Conservation (phyloP, 1,140 invertebrate genomes). For the Drosophila busckii region DNA sequence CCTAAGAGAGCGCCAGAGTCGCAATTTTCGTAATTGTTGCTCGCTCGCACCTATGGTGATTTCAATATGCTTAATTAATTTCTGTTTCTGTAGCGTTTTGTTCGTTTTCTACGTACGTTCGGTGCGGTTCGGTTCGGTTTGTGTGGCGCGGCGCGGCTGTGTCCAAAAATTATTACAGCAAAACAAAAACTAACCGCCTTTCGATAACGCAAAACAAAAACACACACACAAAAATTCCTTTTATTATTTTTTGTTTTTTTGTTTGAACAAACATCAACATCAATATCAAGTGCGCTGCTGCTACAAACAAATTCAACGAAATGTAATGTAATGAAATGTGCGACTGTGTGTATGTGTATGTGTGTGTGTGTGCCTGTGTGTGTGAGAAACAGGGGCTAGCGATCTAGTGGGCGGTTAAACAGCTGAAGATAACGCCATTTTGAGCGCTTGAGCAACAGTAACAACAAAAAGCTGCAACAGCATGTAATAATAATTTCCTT, state of each 20-base stretch:
- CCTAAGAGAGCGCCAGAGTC: too few species aligned
- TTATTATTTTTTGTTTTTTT: too few species aligned
- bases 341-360: not conserved
- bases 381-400: not conserved
- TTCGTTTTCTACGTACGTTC: constrained; percentile 63
- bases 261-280: too few species aligned
- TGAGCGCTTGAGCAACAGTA: not conserved
- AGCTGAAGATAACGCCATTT: constrained; percentile 29
- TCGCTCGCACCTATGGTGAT: too few species aligned
- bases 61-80: constrained; percentile 73
- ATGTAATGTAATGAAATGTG: too few species aligned
- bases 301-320: too few species aligned
- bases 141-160: too few species aligned
- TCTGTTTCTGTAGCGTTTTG: constrained; percentile 67
- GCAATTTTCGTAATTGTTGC: too few species aligned
- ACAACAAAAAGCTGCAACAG: constrained; percentile 1
- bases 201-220: too few species aligned
- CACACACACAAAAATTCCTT: not conserved
- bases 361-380: not conserved
- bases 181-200: not conserved
- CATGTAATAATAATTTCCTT: too few species aligned
- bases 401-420: constrained; percentile 1
- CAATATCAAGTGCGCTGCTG: too few species aligned
- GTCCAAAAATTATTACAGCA: not conserved
- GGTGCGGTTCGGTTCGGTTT: constrained; percentile 31